Percentiles rank a stretch among this genome's conserved stretches.
Evolutionary conservation across 2,113 vertebrate genomes (phyloP).

Genomic region (Tachysurus vachellii): DNA sequence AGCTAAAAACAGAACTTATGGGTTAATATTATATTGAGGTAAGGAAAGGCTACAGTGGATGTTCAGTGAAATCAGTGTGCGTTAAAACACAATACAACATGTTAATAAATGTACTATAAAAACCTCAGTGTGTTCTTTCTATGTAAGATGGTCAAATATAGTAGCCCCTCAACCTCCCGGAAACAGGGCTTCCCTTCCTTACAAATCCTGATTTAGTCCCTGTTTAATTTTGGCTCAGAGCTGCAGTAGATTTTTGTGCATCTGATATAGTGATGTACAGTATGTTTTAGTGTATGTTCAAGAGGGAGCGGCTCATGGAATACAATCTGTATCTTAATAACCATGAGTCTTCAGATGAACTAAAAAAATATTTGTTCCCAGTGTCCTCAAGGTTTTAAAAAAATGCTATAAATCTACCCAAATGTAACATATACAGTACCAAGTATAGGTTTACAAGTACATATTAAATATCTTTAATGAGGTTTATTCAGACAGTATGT

Average conservation of each 20-base stretch:
- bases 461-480: background rate
- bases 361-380: background rate
- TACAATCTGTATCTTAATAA: background rate
- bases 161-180: background rate
- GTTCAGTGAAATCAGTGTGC: background rate
- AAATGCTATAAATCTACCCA: too few relatives aligned
- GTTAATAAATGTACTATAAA: background rate
- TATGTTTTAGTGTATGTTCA: background rate
- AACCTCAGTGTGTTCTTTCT: background rate
- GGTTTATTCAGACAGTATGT: background rate
- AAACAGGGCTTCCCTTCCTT: conserved; percentile 6
- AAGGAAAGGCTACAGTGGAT: too few relatives aligned
- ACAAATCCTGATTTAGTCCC: background rate
- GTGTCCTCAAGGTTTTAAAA: background rate
- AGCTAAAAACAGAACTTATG: background rate
- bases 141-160: background rate
- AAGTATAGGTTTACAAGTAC: background rate
- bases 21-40: background rate
- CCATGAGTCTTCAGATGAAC: background rate
- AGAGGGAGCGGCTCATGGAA: background rate
- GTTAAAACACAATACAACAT: background rate
- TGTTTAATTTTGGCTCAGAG: background rate
- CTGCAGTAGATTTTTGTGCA: background rate
- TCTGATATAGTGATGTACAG: background rate
- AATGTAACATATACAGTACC: background rate